phyloP scores from a whole-genome alignment of 2,797 vertebrate genomes.

The Sparus aurata region DNA sequence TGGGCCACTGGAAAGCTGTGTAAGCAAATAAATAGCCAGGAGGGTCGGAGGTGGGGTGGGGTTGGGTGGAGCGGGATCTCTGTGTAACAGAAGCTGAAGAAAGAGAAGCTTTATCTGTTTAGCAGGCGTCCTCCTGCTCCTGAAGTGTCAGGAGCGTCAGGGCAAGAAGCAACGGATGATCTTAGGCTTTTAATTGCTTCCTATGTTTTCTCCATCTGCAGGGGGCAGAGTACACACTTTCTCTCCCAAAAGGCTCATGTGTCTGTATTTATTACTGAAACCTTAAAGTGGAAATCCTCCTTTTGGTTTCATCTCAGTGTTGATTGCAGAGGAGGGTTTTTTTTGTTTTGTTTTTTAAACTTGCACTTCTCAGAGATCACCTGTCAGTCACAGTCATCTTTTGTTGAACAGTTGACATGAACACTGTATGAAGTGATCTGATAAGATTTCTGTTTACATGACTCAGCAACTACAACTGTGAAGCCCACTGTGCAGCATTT shows the following conservation, averaged over 20 bases:
- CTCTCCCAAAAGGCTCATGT: constrained; percentile 56
- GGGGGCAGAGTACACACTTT: constrained; percentile 55
- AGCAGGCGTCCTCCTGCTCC: constrained; percentile 82
- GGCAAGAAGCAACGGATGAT: constrained; percentile 76
- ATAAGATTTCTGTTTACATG: no score
- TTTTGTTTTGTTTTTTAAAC: not conserved
- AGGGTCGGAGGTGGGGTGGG: constrained; percentile 68
- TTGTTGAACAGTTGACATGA: no score
- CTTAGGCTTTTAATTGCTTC: constrained; percentile 87
- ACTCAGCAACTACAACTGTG: no score
- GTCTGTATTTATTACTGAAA: not conserved
- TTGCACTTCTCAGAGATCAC: no score
- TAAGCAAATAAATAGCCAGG: constrained; percentile 90
- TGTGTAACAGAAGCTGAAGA: constrained; percentile 76
- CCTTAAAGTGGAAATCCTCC: not conserved
- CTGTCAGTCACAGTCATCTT: not conserved
- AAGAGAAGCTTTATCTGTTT: constrained; percentile 87
- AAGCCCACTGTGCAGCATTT: no score
- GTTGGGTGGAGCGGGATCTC: constrained; percentile 64
- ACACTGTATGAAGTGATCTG: no score
- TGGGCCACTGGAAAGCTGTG: constrained; percentile 82
- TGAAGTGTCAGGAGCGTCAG: constrained; percentile 64
- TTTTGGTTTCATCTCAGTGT: not conserved
- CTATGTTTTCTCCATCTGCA: constrained; percentile 89
- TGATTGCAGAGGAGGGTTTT: not conserved